Conservation (phyloP, 1,140 invertebrate species). For the Diabrotica virgifera region DNA sequence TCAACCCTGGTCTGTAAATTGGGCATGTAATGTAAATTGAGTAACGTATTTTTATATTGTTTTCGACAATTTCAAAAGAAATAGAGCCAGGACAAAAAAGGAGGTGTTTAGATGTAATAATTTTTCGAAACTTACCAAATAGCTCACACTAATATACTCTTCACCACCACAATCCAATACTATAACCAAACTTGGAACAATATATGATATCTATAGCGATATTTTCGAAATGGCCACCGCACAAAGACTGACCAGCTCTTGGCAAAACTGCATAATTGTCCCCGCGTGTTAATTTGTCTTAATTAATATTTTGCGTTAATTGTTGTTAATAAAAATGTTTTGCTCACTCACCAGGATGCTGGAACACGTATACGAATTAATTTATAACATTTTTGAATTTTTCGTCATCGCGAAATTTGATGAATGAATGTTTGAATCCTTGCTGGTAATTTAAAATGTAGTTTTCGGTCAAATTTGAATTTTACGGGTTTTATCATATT, state of each 20-base stretch:
- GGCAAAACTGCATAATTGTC: background rate
- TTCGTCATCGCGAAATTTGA: background rate
- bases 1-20: too few relatives aligned
- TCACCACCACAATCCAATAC: too few relatives aligned
- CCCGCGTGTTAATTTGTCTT: background rate
- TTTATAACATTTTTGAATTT: background rate
- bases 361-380: background rate
- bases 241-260: background rate
- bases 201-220: too few relatives aligned
- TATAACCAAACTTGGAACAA: too few relatives aligned
- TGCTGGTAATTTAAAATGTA: background rate
- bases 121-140: too few relatives aligned
- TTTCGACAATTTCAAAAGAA: too few relatives aligned
- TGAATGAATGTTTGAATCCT: background rate
- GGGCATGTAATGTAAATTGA: too few relatives aligned
- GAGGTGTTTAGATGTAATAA: too few relatives aligned
- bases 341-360: background rate
- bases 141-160: too few relatives aligned
- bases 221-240: background rate
- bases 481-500: too few relatives aligned
- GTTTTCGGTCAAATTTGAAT: background rate
- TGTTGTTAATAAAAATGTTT: slow-evolving; percentile 3
- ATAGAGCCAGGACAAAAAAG: too few relatives aligned
- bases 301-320: slow-evolving; percentile 1
- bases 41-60: too few relatives aligned